Base-by-base conservation (phyloP, 1,140 invertebrate genomes). In the Tetranychus cinnabarinus region DNA sequence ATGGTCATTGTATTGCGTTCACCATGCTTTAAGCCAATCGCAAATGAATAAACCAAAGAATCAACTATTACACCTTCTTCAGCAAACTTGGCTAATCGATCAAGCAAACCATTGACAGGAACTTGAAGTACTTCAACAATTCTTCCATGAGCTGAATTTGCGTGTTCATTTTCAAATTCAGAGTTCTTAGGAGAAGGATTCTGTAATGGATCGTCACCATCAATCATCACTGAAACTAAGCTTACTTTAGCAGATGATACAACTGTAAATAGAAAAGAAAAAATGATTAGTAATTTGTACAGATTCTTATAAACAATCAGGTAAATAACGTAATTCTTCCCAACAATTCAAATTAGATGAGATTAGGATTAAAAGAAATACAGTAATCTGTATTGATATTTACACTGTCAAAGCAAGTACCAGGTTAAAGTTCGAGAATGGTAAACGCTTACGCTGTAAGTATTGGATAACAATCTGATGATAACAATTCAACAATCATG, bases 21-120 rank as follows among this genome's bases (percentile, higher is more conserved):
- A 6, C 74, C 70, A 65, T 69, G 70, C 7, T 66, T 64, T 10
- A 71, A 54, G 10, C 71, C 71, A 65, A 73, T 71, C 7, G 71
- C 69, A 67, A 72, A 73, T 31, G 69, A 67, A 60, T 71, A 70
- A 15, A 73, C 68, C 62, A 68, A 65, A 35, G 68, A 69, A 65
- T 73, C 71, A 42, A 73, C 66, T 0, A 70, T 64, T 23, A 70
- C 64, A 12, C 69, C 69, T 54, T 68, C 58, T 50, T 68, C 55
- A 42, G 48, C 59, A 47, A 62, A 68, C 36, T 65, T 60, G 62
- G 70, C 69, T 36, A 75, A 65, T 61, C 68, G 68, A 7, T 69
- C 65, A 2, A 74, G 66, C 6, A 75, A 61, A 47, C 73, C 70
- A 64, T 70, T 66, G 42, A 72, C 59, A 31, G 72, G 72, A 57